Percentiles rank a stretch among this genome's conserved stretches.
These are phyloP conservation scores for Folsomia candida DNA, from an alignment of 2,888 invertebrate species.

Conservation along the genomic window DNA sequence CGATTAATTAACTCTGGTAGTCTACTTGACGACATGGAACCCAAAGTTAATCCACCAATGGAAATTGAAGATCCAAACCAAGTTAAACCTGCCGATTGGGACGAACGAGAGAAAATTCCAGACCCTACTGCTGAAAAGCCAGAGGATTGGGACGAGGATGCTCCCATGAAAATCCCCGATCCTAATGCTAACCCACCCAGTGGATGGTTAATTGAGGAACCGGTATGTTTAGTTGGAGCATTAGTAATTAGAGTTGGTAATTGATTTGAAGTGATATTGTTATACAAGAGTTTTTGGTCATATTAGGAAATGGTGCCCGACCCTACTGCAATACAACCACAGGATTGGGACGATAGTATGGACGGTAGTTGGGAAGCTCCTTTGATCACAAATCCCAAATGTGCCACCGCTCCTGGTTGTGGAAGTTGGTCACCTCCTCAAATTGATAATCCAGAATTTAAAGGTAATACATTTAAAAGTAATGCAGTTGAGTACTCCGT, in stretches of 20 bases:
- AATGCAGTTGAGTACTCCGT: no score
- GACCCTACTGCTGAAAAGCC: slow-evolving; percentile 87
- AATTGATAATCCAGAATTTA: slow-evolving; percentile 84
- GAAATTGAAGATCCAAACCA: slow-evolving; percentile 90
- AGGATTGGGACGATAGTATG: slow-evolving; percentile 96
- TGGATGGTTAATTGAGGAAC: slow-evolving; percentile 91
- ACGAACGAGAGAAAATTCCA: slow-evolving; percentile 87
- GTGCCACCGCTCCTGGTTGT: slow-evolving; percentile 78
- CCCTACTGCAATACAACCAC: slow-evolving; percentile 79
- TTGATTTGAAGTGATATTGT: slow-evolving; percentile 4
- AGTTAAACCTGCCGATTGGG: slow-evolving; percentile 86
- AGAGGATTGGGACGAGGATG: slow-evolving; percentile 94
- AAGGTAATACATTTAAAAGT: slow-evolving; percentile 61
- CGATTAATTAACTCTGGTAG: slow-evolving; percentile 73
- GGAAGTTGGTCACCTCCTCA: slow-evolving; percentile 83
- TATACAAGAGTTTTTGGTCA: not conserved
- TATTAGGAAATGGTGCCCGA: slow-evolving; percentile 63
- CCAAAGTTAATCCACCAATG: slow-evolving; percentile 89
- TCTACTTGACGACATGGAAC: slow-evolving; percentile 83
- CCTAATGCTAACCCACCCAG: slow-evolving; percentile 77
- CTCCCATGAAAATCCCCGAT: slow-evolving; percentile 85
- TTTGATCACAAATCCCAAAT: slow-evolving; percentile 82
- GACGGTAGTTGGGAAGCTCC: slow-evolving; percentile 99
- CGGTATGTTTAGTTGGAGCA: slow-evolving; percentile 57
- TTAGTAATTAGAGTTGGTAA: no score